Evolutionary conservation across 2,113 vertebrate genomes (phyloP), one percentile per base, ranked within the genome.

Genomic region (Leptodactylus fuscus): DNA sequence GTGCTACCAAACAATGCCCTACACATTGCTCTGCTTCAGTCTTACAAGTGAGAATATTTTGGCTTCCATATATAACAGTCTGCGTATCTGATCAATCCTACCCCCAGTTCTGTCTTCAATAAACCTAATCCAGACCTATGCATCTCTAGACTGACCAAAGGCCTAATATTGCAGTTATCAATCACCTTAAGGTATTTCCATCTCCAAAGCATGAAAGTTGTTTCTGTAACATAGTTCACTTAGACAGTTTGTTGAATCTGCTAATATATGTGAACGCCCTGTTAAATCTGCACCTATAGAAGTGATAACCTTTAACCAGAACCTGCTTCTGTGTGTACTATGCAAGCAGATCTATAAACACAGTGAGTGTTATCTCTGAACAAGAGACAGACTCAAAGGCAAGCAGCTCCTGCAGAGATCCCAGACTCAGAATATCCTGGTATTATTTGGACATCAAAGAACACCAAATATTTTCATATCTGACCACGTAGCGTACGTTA

Each of bases 381-480:
- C 89, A 89, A 88, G 90, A 90, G 90, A 89, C 89, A 88, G 88
- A 85, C 84, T 88, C 81, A 78, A 44, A 88, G 88, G 78, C 88
- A 32, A 73, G 83, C 87, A 88, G 53, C 86, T 87, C 76, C 88
- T 86, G 73, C 88, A 87, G 89, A 87, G 92, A 90, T 90, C 89
- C 87, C 87, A 91, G 65, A 29, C 13, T 82, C 87, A 85, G 82
- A 79, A 89, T 91, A 92, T 93, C 92, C 92, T 92, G 88, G 88
- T 87, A 92, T 93, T 92, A 89, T 93, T 92, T 90, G 69, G 90
- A 86, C 87, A 88, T 88, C 51, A 46, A 87, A 89, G 78, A 36
- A 83, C 89, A 86, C 85, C 81, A 60, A 86, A 86, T 86, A 86
- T 86, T 86, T 86, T 81, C 60, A 58, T 86, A 71, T 86, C 60